A percentile compares a stretch with the other conserved stretches of the same genome.
Evolutionary conservation across 2,888 invertebrate species (phyloP).

Genomic region (Marronus borbonicus): DNA sequence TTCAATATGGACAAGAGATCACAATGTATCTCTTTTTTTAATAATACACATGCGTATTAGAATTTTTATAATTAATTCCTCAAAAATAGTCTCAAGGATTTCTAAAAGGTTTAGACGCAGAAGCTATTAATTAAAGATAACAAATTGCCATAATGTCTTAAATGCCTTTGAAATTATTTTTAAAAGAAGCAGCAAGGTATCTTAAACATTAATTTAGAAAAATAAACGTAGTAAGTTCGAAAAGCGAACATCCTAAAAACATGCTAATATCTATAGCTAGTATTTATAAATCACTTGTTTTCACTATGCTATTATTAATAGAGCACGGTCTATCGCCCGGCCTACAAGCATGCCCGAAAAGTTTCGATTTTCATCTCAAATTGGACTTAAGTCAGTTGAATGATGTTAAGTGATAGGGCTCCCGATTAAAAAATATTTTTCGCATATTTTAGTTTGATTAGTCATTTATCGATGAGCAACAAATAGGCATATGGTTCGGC

Average conservation of each 20-base stretch:
- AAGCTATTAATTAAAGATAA: conserved; percentile 38
- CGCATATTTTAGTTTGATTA: conserved; percentile 62
- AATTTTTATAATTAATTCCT: neutral
- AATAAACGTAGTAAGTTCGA: conserved; percentile 5
- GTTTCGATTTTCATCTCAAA: neutral
- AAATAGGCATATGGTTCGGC: conserved; percentile 59
- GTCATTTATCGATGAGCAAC: conserved; percentile 63
- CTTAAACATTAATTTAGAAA: conserved; percentile 9
- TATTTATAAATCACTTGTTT: conserved; percentile 43
- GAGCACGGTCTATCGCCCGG: neutral
- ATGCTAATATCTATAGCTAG: conserved; percentile 10
- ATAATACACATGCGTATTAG: neutral
- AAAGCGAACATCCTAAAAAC: neutral
- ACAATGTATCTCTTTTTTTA: neutral
- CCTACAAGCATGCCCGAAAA: conserved; percentile 1
- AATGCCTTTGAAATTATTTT: conserved; percentile 38
- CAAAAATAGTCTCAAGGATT: conserved; percentile 2
- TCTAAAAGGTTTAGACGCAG: neutral
- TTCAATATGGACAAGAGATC: neutral
- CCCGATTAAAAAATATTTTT: conserved; percentile 57
- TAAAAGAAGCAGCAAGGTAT: conserved; percentile 27
- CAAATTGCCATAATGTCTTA: conserved; percentile 34
- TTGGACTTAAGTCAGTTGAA: conserved; percentile 17
- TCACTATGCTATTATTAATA: conserved; percentile 40
- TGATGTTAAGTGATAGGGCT: neutral